Evolutionary conservation across 2,113 vertebrate genomes (phyloP), one percentile per base, ranked within the genome.

Genomic region (Poeciliopsis retropinna): DNA sequence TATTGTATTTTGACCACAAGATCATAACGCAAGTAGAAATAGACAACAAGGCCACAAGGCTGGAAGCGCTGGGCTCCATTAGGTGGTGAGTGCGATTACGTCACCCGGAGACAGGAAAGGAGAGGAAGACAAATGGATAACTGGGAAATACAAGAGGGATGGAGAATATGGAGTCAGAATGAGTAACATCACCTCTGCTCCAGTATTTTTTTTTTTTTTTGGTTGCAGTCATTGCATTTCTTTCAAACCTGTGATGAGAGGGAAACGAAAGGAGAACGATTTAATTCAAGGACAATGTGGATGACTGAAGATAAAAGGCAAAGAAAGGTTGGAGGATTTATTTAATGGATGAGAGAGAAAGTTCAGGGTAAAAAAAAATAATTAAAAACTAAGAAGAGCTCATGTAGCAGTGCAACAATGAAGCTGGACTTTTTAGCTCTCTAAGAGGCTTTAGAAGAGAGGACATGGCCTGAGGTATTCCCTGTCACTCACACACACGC

Each of bases 391-490:
- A 15, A 34, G 5, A 64, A 17, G 64, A 60, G 60, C 39, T 66
- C 32, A 41, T 75, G 25, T 66, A 69, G 4, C 74, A 11, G n/a
- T 63, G 32, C 34, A 64, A 87, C 78, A 75, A 77, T 79, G 6
- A 76, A 74, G 82, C 70, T 34, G 29, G 70, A 19, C 70, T 44
- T 83, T 88, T 82, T 75, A 78, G 69, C 79, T 84, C 68, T 71
- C 63, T 78, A 66, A 63, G 17, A n/a, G 47, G 67, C 64, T 57
- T 80, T 83, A 73, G 72, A 67, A 34, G 72, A 41, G 67, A 76
- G 80, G 72, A 83, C 61, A 81, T 60, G 29, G 88, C 86, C 86
- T 19, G 72, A 87, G 80, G 85, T 84, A 27, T 84, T 82, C 47
- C 78, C 66, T 76, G 79, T 85, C 75, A 71, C 31, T 82, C 75